Evolutionary conservation across 92 coral and sea anemone genomes (phyloP).

Genomic region (Palythoa heliodiscus): DNA sequence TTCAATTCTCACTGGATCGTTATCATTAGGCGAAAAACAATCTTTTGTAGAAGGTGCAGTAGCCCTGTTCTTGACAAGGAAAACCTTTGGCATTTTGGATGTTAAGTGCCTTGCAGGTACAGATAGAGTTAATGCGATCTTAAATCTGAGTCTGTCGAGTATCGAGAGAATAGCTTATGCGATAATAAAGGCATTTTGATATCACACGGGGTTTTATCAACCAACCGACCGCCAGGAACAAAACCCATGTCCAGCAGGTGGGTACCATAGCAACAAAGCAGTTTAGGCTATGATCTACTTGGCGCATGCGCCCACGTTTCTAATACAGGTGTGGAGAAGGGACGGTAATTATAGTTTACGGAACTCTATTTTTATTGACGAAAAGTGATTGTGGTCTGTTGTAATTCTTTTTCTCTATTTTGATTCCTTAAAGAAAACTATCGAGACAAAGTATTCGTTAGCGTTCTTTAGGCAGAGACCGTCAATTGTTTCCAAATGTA

Average conservation of each 20-base stretch:
- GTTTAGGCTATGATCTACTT: slow-evolving; percentile 30
- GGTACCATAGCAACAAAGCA: slow-evolving; percentile 77
- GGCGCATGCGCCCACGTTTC: slow-evolving; percentile 54
- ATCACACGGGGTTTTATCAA: slow-evolving; percentile 62
- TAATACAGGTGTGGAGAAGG: slow-evolving; percentile 46
- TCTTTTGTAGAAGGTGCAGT: slow-evolving; percentile 40
- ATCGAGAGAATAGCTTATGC: slow-evolving; percentile 62
- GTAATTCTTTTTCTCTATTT: slow-evolving; percentile 25
- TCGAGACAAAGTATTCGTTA: slow-evolving; percentile 26
- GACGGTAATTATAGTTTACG: slow-evolving; percentile 13
- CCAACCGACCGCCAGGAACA: slow-evolving; percentile 58
- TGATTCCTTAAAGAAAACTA: slow-evolving; percentile 47
- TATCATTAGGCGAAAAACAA: slow-evolving; percentile 28
- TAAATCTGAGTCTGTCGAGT: slow-evolving; percentile 67
- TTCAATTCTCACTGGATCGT: slow-evolving; percentile 38
- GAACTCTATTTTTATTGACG: slow-evolving; percentile 28
- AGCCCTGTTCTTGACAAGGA: slow-evolving; percentile 76
- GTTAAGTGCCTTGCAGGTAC: slow-evolving; percentile 19
- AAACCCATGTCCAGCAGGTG: slow-evolving; percentile 77
- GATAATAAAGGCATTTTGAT: slow-evolving; percentile 76
- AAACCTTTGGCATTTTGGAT: slow-evolving; percentile 75
- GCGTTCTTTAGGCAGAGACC: slow-evolving; percentile 12
- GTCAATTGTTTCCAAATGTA: slow-evolving; percentile 29
- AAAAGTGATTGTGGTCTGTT: slow-evolving; percentile 32
- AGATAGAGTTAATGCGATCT: slow-evolving; percentile 40